Conservation (phyloP, 2,113 vertebrate species). For the Eptatretus burgeri region DNA sequence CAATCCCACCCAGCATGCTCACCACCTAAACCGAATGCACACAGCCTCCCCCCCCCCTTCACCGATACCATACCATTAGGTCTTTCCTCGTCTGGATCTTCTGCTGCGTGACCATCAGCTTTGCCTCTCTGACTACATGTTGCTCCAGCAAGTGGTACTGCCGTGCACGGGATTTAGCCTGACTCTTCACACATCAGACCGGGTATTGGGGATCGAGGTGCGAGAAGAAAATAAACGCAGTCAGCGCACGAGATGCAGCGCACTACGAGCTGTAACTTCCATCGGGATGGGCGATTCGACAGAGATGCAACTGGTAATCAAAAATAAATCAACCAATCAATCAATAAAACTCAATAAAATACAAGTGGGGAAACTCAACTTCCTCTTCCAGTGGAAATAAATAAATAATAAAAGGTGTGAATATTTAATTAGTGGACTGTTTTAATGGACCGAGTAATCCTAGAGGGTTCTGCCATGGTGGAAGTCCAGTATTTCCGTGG, state of each 20-base stretch:
- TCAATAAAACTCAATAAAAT: background rate
- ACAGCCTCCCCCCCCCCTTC: too few species aligned
- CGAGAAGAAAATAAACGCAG: slow-evolving; percentile 12
- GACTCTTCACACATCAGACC: slow-evolving; percentile 29
- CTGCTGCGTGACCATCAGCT: slow-evolving; percentile 55
- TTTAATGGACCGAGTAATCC: too few species aligned
- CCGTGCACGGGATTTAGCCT: slow-evolving; percentile 20
- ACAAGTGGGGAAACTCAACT: too few species aligned
- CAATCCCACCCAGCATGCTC: too few species aligned
- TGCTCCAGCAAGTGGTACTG: slow-evolving; percentile 27
- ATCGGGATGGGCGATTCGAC: background rate
- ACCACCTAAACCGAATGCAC: too few species aligned
- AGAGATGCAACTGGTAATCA: background rate
- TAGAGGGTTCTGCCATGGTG: too few species aligned
- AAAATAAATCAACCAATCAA: background rate
- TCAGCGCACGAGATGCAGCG: slow-evolving; percentile 13
- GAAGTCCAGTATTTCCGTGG: too few species aligned
- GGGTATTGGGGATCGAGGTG: slow-evolving; percentile 18
- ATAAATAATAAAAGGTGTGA: too few species aligned
- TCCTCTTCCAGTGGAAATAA: too few species aligned
- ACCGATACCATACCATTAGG: slow-evolving; percentile 32
- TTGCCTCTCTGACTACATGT: slow-evolving; percentile 59
- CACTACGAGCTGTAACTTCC: slow-evolving; percentile 14
- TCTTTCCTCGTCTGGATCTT: slow-evolving; percentile 85
- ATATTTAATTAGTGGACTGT: too few species aligned